Conservation (phyloP, 2,888 invertebrate species). For the Meta bourneti region DNA sequence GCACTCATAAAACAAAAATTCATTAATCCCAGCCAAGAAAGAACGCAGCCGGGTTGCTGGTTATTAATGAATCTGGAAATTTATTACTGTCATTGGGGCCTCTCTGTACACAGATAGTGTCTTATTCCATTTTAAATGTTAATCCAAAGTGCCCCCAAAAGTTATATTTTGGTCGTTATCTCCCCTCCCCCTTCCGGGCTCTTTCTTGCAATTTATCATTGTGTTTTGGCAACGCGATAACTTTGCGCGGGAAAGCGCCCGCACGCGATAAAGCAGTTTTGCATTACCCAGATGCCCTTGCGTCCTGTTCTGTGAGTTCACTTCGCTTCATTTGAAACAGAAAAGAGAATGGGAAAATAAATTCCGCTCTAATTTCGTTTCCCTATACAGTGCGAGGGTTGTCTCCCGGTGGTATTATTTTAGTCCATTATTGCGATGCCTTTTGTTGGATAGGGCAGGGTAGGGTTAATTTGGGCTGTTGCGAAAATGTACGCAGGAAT, state of each 20-base stretch:
- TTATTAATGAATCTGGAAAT: neutral
- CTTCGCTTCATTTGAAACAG: neutral
- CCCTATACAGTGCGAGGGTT: too few relatives aligned
- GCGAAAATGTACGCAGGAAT: too few relatives aligned
- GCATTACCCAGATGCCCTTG: conserved; percentile 15
- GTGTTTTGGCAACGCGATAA: conserved; percentile 16
- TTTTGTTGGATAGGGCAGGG: too few relatives aligned
- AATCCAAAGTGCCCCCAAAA: neutral
- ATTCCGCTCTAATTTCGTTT: too few relatives aligned
- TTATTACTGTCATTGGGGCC: neutral
- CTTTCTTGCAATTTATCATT: conserved; percentile 28
- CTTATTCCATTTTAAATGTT: conserved; percentile 31
- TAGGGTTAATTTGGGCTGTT: too few relatives aligned
- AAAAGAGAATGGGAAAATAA: neutral
- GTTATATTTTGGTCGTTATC: conserved; percentile 2
- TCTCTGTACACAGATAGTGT: neutral
- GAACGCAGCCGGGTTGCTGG: neutral
- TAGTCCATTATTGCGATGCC: too few relatives aligned
- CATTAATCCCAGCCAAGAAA: neutral
- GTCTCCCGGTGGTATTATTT: too few relatives aligned
- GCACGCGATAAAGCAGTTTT: neutral
- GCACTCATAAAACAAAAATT: neutral
- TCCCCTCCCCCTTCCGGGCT: neutral
- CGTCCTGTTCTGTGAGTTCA: neutral
- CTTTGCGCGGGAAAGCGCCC: neutral